Evolutionary conservation across 2,888 invertebrate species (phyloP).

Genomic region (Gymnosoma rotundatum): DNA sequence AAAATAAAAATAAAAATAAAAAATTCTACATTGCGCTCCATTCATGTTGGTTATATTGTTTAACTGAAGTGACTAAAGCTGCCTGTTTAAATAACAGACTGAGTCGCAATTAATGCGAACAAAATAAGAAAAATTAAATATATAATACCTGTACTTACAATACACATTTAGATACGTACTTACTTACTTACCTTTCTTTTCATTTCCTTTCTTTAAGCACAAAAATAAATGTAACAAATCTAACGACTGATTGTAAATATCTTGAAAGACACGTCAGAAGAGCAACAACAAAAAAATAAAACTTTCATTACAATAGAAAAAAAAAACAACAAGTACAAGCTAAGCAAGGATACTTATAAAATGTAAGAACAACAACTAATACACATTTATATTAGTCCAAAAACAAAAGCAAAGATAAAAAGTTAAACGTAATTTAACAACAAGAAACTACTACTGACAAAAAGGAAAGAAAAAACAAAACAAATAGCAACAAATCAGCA

Average conservation of each 20-base stretch:
- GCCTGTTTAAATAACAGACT: slow-evolving; percentile 17
- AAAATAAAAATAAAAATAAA: too few relatives aligned
- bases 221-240: slow-evolving; percentile 2
- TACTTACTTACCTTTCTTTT: slow-evolving; percentile 45
- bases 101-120: slow-evolving; percentile 4
- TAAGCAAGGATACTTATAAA: slow-evolving; percentile 51
- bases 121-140: slow-evolving; percentile 9
- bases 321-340: slow-evolving; percentile 34
- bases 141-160: slow-evolving; percentile 19
- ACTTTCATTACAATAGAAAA: slow-evolving; percentile 52
- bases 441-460: background rate
- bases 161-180: slow-evolving; percentile 19
- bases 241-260: slow-evolving; percentile 47
- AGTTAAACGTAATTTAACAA: slow-evolving; percentile 42
- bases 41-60: slow-evolving; percentile 35
- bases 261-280: background rate
- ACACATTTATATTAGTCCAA: slow-evolving; percentile 25
- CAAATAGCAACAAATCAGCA: slow-evolving; percentile 39
- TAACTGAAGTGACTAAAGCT: slow-evolving; percentile 16
- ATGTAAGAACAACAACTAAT: slow-evolving; percentile 22
- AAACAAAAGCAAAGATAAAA: slow-evolving; percentile 19
- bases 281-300: slow-evolving; percentile 32
- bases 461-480: slow-evolving; percentile 22
- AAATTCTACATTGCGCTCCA: slow-evolving; percentile 30
- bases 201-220: slow-evolving; percentile 7